phyloP scores from a whole-genome alignment of 2,797 vertebrate genomes.

The Aplochiton taeniatus region DNA sequence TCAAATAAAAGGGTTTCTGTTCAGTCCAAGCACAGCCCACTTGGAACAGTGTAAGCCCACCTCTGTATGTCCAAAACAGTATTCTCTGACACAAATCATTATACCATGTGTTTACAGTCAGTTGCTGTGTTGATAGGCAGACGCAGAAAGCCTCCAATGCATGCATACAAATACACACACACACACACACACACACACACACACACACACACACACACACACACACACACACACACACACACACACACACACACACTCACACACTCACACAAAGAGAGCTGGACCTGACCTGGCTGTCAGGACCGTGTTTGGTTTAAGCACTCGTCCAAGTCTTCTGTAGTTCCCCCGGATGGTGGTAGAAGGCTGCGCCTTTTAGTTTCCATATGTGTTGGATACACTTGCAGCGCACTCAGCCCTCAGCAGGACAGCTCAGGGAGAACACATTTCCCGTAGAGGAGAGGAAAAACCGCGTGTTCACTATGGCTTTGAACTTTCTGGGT shows the following conservation, averaged over 20 bases:
- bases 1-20: slow-evolving; percentile 18
- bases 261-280: slow-evolving; percentile 27
- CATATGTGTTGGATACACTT: slow-evolving; percentile 51
- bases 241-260: slow-evolving; percentile 27
- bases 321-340: slow-evolving; percentile 52
- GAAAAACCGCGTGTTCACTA: slow-evolving; percentile 30
- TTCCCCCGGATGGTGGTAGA: slow-evolving; percentile 41
- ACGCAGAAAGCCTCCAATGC: slow-evolving; percentile 31
- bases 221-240: slow-evolving; percentile 2
- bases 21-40: slow-evolving; percentile 3
- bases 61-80: slow-evolving; percentile 2
- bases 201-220: slow-evolving; percentile 2
- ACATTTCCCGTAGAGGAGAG: slow-evolving; percentile 45
- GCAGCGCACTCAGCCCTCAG: slow-evolving; percentile 47
- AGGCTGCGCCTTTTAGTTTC: slow-evolving; percentile 63
- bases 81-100: slow-evolving; percentile 36
- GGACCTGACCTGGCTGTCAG: slow-evolving; percentile 43
- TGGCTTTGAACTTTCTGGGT: slow-evolving; percentile 49
- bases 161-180: background rate
- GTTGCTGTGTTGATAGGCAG: slow-evolving; percentile 43
- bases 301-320: slow-evolving; percentile 53
- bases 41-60: background rate
- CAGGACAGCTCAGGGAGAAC: slow-evolving; percentile 57
- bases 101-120: slow-evolving; percentile 21
- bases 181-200: background rate